Percentiles rank a stretch among this genome's conserved stretches.
Evolutionary conservation across 2,113 vertebrate species (phyloP).

Genomic region (Orcinus orca): DNA sequence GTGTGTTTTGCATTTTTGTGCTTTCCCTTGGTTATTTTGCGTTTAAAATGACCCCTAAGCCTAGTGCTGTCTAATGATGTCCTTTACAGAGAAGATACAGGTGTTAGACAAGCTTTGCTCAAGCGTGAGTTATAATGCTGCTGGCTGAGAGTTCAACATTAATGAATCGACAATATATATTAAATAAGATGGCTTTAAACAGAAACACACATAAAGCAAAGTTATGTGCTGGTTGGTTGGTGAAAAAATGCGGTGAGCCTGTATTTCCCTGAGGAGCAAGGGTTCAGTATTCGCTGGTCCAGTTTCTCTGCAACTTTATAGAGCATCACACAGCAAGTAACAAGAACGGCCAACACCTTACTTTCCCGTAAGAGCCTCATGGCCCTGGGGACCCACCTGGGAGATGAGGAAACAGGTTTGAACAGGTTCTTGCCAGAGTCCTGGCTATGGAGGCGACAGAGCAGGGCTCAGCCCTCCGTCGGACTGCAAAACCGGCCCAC

Average conservation of each 20-base stretch:
- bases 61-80: fast-evolving
- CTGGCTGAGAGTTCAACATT: background rate
- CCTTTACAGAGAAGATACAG: fast-evolving
- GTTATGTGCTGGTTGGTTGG: no score
- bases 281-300: fast-evolving
- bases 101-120: fast-evolving
- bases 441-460: background rate
- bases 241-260: background rate
- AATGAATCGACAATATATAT: fast-evolving
- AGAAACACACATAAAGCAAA: background rate
- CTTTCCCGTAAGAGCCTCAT: background rate
- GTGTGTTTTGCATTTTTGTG: background rate
- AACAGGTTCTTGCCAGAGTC: background rate
- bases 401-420: background rate
- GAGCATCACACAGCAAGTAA: background rate
- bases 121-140: fast-evolving
- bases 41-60: background rate
- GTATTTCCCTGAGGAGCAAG: fast-evolving
- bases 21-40: background rate
- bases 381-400: background rate
- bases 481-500: background rate
- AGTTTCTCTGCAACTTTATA: fast-evolving
- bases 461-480: background rate
- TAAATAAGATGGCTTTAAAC: background rate
- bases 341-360: fast-evolving